Evolutionary conservation across 2,113 vertebrate genomes (phyloP), one percentile per base, ranked within the genome.

Genomic region (Hassar affinis): DNA sequence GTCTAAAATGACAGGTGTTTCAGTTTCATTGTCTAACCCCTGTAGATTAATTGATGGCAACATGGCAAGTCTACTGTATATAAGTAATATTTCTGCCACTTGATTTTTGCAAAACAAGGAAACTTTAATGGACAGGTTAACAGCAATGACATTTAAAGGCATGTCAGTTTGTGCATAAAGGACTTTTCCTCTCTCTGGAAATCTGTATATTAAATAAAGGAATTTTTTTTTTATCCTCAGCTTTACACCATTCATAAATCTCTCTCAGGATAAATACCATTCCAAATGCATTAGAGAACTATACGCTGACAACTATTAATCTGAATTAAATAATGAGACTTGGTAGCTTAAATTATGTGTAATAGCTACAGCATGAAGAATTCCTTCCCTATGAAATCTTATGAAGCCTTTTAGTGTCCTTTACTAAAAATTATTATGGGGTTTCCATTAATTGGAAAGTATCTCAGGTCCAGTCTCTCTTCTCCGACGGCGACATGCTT

Each of bases 181-280:
- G 14, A 0, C 86, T 91, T 91, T 88, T 90, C 89, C 89, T 90
- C 85, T 86, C 38, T 68, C 9, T 71, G 22, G 4, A n/a, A 45
- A 69, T 69, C 20, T 71, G 38, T 45, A 4, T 38, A 42, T 66
- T 12, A 71, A 71, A 38, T 22, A 45, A 71, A 25, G 22, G 5
- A 45, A 20, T 3, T 12, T 27, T 27, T 22, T 17, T 57, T 22
- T 71, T 7, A 33, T 15, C 30, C 49, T 22, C 47, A 18, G 33
- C 12, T 25, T 33, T 51, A 56, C 1, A 1, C 22, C 35, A 49
- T 45, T 71, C 4, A 81, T 14, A 47, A 27, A 27, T 72, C 64
- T 57, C 22, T 56, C 30, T 72, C 25, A 61, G 38, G 54, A 74
- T 15, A 25, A 51, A 80, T 80, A 66, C 30, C 12, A 7, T 52